phyloP scores from a whole-genome alignment of 2,113 vertebrate genomes.

The Thryonomys swinderianus region DNA sequence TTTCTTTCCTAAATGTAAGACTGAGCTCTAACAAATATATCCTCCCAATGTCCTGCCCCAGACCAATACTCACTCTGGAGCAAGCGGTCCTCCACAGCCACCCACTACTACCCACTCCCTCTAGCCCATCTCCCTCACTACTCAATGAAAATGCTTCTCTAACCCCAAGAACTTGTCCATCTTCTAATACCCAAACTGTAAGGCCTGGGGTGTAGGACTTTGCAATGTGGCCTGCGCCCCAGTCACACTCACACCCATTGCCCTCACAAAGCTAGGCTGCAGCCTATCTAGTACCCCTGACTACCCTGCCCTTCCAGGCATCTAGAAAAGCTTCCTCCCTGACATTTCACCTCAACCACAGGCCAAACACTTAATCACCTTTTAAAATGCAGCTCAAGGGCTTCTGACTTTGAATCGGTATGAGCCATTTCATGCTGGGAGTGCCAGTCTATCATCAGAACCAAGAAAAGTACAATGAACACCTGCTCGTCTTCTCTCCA shows the following conservation, averaged over 20 bases:
- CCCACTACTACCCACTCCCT: not conserved
- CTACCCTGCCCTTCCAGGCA: not conserved
- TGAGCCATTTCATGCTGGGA: not conserved
- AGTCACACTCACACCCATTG: not conserved
- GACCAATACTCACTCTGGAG: not conserved
- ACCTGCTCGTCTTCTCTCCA: not conserved
- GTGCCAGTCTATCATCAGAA: not conserved
- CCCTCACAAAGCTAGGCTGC: not conserved
- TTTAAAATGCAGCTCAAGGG: not conserved
- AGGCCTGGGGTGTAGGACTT: accelerated
- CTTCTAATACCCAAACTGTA: not conserved
- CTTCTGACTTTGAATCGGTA: not conserved
- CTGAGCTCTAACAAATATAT: not conserved
- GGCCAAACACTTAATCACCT: not conserved
- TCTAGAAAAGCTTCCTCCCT: not conserved
- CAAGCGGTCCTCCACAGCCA: not conserved
- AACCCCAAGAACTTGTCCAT: accelerated
- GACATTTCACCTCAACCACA: not conserved
- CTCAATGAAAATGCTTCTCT: not conserved
- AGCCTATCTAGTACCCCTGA: not conserved
- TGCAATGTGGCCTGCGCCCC: no score
- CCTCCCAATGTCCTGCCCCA: not conserved
- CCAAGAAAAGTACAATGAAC: not conserved
- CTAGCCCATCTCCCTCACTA: accelerated
- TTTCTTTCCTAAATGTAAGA: not conserved